These are phyloP conservation scores for Thalassarche chlororhynchos DNA, from an alignment of 2,113 vertebrate genomes.

Conservation along the genomic window DNA sequence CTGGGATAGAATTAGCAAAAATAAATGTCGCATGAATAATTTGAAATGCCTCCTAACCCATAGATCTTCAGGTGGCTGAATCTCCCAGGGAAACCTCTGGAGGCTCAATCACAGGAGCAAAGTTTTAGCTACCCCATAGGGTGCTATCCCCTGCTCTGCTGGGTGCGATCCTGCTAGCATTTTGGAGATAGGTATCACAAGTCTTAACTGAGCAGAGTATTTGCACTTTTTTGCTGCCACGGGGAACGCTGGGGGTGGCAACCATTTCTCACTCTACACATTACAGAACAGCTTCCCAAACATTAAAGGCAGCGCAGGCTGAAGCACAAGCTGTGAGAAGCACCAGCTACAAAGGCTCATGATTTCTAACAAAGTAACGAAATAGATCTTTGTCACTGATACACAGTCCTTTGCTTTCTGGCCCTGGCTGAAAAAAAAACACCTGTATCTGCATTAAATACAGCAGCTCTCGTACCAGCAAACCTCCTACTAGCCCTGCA, in stretches of 20 bases:
- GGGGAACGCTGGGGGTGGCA: neutral
- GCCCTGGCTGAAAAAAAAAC: neutral
- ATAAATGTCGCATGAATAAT: neutral
- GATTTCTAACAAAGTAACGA: neutral
- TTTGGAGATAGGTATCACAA: neutral
- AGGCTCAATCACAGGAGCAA: neutral
- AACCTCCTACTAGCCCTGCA: neutral
- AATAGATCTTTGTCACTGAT: neutral
- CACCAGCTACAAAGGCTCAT: neutral
- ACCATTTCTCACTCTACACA: neutral
- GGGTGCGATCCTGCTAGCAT: fast-evolving
- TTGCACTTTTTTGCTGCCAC: neutral
- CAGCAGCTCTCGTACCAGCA: neutral
- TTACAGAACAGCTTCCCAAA: neutral
- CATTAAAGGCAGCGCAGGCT: neutral
- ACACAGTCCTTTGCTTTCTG: neutral
- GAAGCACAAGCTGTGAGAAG: neutral
- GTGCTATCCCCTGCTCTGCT: neutral
- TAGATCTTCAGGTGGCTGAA: neutral
- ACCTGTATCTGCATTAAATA: neutral
- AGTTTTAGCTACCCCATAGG: neutral
- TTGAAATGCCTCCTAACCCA: neutral
- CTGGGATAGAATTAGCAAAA: neutral
- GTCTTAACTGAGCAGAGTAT: neutral
- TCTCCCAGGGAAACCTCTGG: neutral